A percentile compares a stretch with the other conserved stretches of the same genome.
Conservation (phyloP, 2,888 invertebrate genomes). For the Aplocera efformata region DNA sequence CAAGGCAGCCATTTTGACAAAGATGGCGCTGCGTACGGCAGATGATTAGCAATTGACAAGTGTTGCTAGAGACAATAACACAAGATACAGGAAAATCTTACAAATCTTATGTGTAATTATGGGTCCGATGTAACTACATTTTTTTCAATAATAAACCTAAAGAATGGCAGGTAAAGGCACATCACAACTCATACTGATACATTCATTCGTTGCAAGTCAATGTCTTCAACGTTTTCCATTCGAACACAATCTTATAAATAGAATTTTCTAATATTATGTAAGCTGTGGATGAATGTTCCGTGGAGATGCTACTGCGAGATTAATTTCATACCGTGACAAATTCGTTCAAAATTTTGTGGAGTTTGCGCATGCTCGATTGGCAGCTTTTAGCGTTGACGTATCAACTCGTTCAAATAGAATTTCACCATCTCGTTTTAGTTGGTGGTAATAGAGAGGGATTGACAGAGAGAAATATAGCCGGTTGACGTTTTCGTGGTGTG, state of each 20-base stretch:
- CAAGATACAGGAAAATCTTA: slow-evolving; percentile 10
- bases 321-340: slow-evolving; percentile 28
- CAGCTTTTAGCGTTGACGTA: slow-evolving; percentile 67
- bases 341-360: slow-evolving; percentile 56
- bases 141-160: no score
- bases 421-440: slow-evolving; percentile 63
- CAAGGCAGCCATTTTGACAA: slow-evolving; percentile 75
- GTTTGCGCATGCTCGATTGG: slow-evolving; percentile 72
- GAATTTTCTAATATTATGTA: no score
- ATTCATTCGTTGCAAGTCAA: no score
- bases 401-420: slow-evolving; percentile 58
- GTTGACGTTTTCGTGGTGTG: slow-evolving; percentile 81
- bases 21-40: slow-evolving; percentile 51
- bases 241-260: no score
- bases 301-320: no score
- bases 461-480: slow-evolving; percentile 73
- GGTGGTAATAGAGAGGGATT: slow-evolving; percentile 65
- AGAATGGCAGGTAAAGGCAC: no score
- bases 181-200: no score
- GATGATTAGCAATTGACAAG: slow-evolving; percentile 5
- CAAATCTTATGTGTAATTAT: no score
- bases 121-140: no score
- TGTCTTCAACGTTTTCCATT: no score
- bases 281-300: no score
- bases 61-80: slow-evolving; percentile 31